phyloP scores from a whole-genome alignment of 1,140 invertebrate species.

The Papilio aristodemus region DNA sequence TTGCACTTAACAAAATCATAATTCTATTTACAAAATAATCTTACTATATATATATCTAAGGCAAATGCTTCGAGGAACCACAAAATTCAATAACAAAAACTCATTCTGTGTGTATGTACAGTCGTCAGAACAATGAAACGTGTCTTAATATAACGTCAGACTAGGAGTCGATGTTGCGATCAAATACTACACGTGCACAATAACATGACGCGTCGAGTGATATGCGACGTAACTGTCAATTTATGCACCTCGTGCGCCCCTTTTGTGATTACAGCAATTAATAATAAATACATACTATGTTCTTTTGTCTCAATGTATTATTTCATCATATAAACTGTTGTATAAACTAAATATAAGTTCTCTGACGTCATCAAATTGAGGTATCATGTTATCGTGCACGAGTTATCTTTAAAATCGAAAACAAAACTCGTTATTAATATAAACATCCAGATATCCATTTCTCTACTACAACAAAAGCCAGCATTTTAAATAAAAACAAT shows the following conservation, averaged over 20 bases:
- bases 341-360: too few species aligned
- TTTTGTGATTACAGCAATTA: too few species aligned
- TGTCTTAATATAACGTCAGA: background rate
- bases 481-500: background rate
- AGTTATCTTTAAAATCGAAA: background rate
- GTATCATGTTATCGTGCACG: background rate
- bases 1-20: conserved; percentile 19
- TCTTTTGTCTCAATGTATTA: too few species aligned
- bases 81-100: conserved; percentile 39
- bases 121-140: background rate
- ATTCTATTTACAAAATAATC: conserved; percentile 33
- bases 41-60: conserved; percentile 42
- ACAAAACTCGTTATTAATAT: background rate
- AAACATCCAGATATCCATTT: too few species aligned
- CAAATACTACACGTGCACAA: background rate
- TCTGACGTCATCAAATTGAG: background rate
- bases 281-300: too few species aligned
- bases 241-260: background rate
- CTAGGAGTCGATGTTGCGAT: background rate
- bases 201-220: too few species aligned
- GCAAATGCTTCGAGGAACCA: conserved; percentile 65
- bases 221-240: background rate
- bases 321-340: too few species aligned
- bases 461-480: background rate
- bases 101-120: background rate